Evolutionary conservation across 2,113 vertebrate species (phyloP).

Genomic region (Cynopterus brachyotis): DNA sequence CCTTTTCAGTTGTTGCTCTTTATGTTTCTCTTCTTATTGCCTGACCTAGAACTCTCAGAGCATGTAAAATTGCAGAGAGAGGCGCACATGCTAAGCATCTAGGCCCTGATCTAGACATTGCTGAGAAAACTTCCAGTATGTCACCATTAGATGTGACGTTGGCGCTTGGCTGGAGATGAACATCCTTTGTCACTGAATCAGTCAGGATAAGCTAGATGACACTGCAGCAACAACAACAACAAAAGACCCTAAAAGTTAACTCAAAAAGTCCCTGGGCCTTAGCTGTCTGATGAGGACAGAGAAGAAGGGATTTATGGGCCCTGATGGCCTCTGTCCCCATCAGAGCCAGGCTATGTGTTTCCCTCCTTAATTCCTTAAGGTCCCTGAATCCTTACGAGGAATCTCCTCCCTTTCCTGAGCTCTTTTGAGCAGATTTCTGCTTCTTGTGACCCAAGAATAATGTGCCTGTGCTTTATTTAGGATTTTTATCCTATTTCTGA

Average conservation of each 20-base stretch:
- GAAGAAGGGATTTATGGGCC: background rate
- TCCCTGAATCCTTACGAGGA: background rate
- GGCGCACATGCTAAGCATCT: background rate
- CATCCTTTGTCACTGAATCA: background rate
- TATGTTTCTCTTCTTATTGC: slow-evolving; percentile 21
- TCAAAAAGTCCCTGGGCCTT: background rate
- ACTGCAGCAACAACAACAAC: background rate
- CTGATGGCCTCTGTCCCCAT: rapidly evolving
- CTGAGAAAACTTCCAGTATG: background rate
- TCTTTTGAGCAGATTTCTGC: background rate
- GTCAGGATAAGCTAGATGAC: background rate
- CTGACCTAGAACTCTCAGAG: background rate
- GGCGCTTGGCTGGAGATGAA: background rate
- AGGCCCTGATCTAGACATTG: background rate
- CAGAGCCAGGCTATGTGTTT: background rate
- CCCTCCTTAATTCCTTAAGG: background rate
- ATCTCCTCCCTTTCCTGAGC: background rate
- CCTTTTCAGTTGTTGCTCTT: background rate
- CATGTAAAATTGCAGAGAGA: background rate
- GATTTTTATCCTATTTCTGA: background rate
- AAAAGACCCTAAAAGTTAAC: background rate
- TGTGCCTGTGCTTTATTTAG: background rate
- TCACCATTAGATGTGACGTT: background rate
- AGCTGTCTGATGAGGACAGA: background rate
- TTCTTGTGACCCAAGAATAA: background rate